Conservation (phyloP, 2,113 vertebrate genomes). For the Lepisosteus oculatus region DNA sequence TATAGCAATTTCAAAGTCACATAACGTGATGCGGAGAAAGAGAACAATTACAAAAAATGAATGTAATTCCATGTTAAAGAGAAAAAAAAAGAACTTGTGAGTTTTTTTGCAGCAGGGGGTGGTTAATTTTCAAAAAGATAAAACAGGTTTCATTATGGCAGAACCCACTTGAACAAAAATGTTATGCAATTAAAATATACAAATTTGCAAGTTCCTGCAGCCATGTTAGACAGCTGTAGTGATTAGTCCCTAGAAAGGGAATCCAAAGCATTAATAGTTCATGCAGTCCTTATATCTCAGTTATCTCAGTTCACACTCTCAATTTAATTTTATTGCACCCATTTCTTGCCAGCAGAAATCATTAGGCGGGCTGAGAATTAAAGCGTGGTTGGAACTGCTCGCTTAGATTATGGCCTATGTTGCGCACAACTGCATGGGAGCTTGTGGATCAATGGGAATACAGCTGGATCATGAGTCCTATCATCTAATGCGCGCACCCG, state of each 20-base stretch:
- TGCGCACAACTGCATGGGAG: constrained; percentile 37
- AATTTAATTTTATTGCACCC: constrained; percentile 15
- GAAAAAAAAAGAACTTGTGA: constrained; percentile 18
- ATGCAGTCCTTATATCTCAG: constrained; percentile 8
- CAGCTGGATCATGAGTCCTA: constrained; percentile 25
- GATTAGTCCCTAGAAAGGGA: constrained; percentile 28
- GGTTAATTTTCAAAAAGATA: constrained; percentile 29
- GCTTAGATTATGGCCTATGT: constrained; percentile 38
- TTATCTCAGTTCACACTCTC: constrained; percentile 20
- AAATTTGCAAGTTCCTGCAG: constrained; percentile 30
- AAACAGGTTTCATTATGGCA: constrained; percentile 29
- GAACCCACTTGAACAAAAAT: constrained; percentile 35
- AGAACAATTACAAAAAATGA: constrained; percentile 56
- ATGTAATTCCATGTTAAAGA: constrained; percentile 43
- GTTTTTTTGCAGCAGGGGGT: constrained; percentile 43
- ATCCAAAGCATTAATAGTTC: constrained; percentile 23
- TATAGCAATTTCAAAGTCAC: constrained; percentile 38
- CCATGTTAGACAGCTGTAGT: constrained; percentile 24
- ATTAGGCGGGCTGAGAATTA: constrained; percentile 43
- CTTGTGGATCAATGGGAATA: constrained; percentile 41
- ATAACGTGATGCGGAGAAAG: constrained; percentile 52
- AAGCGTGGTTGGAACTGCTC: constrained; percentile 36
- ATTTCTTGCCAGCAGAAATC: constrained; percentile 37
- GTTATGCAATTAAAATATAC: constrained; percentile 38
- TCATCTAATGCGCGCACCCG: constrained; percentile 2